A percentile compares a stretch with the other conserved stretches of the same genome.
phyloP scores from a whole-genome alignment of 2,888 invertebrate species.

The Alsophila aescularia region DNA sequence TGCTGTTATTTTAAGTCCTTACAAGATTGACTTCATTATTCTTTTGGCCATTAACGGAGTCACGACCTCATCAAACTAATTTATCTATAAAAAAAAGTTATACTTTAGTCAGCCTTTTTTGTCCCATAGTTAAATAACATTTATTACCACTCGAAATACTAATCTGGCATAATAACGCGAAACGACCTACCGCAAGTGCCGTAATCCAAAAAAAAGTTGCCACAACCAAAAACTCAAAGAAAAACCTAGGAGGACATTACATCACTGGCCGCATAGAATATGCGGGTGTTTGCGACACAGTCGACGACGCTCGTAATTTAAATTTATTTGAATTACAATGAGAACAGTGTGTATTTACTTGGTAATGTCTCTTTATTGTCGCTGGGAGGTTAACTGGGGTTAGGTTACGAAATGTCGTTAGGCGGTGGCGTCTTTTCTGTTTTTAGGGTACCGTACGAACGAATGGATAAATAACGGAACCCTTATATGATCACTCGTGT shows the following conservation, averaged over 20 bases:
- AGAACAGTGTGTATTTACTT: slow-evolving; percentile 68
- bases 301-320: slow-evolving; percentile 60
- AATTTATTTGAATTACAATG: slow-evolving; percentile 82
- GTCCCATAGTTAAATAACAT: slow-evolving; percentile 16
- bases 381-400: slow-evolving; percentile 51
- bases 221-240: slow-evolving; percentile 31
- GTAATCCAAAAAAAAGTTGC: slow-evolving; percentile 16
- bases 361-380: slow-evolving; percentile 56
- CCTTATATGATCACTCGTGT: no score
- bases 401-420: slow-evolving; percentile 64
- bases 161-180: slow-evolving; percentile 47
- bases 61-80: slow-evolving; percentile 4
- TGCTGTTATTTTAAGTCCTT: neutral
- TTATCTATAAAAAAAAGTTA: slow-evolving; percentile 9
- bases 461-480: no score
- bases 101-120: slow-evolving; percentile 6
- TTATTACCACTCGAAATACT: slow-evolving; percentile 21
- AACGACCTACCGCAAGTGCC: slow-evolving; percentile 58
- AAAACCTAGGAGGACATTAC: slow-evolving; percentile 20
- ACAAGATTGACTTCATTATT: neutral
- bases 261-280: slow-evolving; percentile 30
- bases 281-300: slow-evolving; percentile 57
- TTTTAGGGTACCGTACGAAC: slow-evolving; percentile 10
- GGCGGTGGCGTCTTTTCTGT: slow-evolving; percentile 17
- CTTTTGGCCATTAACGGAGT: neutral